Base-by-base conservation (phyloP, 2,888 invertebrate species). In the Tetranychus piercei region DNA sequence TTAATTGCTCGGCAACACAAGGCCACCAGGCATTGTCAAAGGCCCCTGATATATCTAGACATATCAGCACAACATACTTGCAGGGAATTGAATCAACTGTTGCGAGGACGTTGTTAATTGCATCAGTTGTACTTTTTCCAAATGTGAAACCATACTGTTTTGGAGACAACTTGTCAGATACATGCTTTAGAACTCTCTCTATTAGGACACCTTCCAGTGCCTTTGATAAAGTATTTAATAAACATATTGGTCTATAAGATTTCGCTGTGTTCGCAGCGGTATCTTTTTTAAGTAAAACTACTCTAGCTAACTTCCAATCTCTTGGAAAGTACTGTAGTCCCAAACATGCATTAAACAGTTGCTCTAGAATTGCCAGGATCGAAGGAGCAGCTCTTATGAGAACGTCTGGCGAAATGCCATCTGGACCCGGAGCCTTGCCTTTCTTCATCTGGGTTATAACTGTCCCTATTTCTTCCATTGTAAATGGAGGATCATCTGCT, bases 1-100 rank as follows among this genome's bases (percentile, higher is more conserved):
- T 45, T 4, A 45, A 4, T 4, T 15, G 15, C 20, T 20, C 20
- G 3, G 69, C 69, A 0, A 69, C 20, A 8, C 20, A 11, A 11
- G 69, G 69, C 69, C 69, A 69, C 69, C 69, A 69, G 1, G 69
- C 22, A 20, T 69, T 69, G 1, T 69, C 69, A 69, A 69, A 69
- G 9, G 20, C 69, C 11, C 69, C 69, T 20, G 20, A 9, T n/a
- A 69, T 69, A 1, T 69, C 69, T 23, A 65, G 65, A 20, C 65
- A 65, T 65, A 64, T 11, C 11, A 65, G 6, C 5, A 65, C n/a
- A 18, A 65, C 65, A 11, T 65, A 65, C 11, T 65, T 65, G 65
- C 6, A 65, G 7, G 6, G 6, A 0, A 20, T n/a, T 18, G 6
- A n/a, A 18, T 65, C 20, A n/a, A 65, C 65, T 65, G 18, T 65